Evolutionary conservation across 2,888 invertebrate genomes (phyloP), one percentile per base, ranked within the genome.

Genomic region (Piscicola geometra): DNA sequence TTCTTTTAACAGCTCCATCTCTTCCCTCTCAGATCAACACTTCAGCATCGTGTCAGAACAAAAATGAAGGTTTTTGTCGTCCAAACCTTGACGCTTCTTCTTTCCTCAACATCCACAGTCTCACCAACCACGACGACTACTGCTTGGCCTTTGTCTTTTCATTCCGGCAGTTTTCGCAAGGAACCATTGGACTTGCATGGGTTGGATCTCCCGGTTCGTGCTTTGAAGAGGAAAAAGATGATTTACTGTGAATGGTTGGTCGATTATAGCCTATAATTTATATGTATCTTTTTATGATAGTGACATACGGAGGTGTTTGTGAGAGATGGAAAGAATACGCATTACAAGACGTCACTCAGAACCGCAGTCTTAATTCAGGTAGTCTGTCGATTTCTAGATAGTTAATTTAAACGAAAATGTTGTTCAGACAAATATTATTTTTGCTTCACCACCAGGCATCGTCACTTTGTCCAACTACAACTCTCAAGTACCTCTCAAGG

Each of bases 81-180:
- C 93, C 93, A 83, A 97, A 98, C 86, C 96, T 99, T 83, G 99
- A 99, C 86, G 99, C 99, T 78, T 96, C 95, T 82, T 99, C 99
- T 88, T 99, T 97, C 87, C 89, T 99, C 77, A 99, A 99, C 87
- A 89, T 98, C 67, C 98, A 99, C 86, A 98, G 98, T 18, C 88
- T 97, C 79, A 92, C 93, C 76, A 94, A 99, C 87, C 99, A 99
- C 86, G 93, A 97, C 83, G 93, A 93, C 86, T 99, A 98, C 87
- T 99, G 99, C 85, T 89, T 99, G 79, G 98, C 99, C n/a, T 99
- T 98, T 86, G 94, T 99, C 78, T 97, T 99, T 87, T 99, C 99
- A 0, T 97, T 96, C 77, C 90, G 96, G 82, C 98, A 99, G 86
- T 99, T 99, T 85, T 94, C 94, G 30, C 96, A 96, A 12, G 99